These are phyloP conservation scores for Gryllus longicercus DNA, from an alignment of 2,888 invertebrate species.

Conservation along the genomic window DNA sequence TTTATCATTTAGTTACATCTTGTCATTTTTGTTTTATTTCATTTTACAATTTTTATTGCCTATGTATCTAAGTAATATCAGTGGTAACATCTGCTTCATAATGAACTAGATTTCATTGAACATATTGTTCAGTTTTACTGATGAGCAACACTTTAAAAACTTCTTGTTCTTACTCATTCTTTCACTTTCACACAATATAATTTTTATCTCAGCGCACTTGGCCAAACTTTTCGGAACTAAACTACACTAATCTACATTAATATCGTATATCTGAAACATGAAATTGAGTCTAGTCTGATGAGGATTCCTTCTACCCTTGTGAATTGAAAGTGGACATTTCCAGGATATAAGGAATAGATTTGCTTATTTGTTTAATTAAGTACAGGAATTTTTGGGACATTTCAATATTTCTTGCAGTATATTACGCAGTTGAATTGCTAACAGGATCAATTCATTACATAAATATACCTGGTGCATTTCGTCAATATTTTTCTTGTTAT, in stretches of 20 bases:
- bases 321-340: too few relatives aligned
- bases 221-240: background rate
- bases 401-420: too few relatives aligned
- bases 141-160: background rate
- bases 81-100: conserved; percentile 1
- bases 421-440: too few relatives aligned
- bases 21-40: background rate
- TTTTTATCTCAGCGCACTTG: background rate
- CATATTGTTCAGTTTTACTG: background rate
- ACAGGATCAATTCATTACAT: too few relatives aligned
- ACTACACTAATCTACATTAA: background rate
- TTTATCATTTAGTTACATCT: background rate
- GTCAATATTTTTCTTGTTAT: too few relatives aligned
- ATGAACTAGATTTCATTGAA: background rate
- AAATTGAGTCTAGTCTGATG: background rate
- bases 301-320: background rate
- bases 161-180: background rate
- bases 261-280: conserved; percentile 17
- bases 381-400: too few relatives aligned
- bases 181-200: conserved; percentile 4
- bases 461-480: too few relatives aligned
- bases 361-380: too few relatives aligned
- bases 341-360: too few relatives aligned
- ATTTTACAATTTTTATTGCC: conserved; percentile 17
- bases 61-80: conserved; percentile 9